Conservation (phyloP, 2,113 vertebrate species). For the Rhinopomastus cyanomelas region DNA sequence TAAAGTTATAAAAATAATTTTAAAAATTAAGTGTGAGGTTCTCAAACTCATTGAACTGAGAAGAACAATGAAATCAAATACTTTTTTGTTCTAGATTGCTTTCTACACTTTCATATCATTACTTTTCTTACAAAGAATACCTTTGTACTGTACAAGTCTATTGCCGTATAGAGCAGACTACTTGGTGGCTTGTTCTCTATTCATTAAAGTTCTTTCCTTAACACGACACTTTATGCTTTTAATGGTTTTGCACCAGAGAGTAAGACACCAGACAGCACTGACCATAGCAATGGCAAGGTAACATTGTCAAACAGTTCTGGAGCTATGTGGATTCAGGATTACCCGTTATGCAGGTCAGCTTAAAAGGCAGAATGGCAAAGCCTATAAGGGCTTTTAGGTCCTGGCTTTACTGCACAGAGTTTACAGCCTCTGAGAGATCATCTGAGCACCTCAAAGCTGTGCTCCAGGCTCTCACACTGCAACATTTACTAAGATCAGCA, state of each 20-base stretch:
- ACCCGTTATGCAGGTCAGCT: background rate
- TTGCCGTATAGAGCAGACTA: background rate
- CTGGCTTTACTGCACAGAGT: background rate
- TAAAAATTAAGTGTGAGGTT: background rate
- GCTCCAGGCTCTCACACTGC: background rate
- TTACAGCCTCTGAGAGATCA: background rate
- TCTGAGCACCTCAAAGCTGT: background rate
- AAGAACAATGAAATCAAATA: background rate
- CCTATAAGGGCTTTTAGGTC: background rate
- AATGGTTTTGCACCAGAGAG: background rate
- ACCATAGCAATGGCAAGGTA: background rate
- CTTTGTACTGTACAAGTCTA: background rate
- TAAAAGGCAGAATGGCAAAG: background rate
- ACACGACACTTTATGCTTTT: background rate
- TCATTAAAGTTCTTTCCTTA: background rate
- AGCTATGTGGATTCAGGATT: background rate
- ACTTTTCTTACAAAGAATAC: background rate
- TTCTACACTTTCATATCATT: background rate
- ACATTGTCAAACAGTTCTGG: background rate
- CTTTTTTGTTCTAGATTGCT: background rate
- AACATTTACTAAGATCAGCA: background rate
- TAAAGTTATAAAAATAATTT: background rate
- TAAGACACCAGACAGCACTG: background rate
- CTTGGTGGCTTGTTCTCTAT: background rate
- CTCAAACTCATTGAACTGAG: background rate